Conservation (phyloP, 2,888 invertebrate genomes). For the Amiota communis region DNA sequence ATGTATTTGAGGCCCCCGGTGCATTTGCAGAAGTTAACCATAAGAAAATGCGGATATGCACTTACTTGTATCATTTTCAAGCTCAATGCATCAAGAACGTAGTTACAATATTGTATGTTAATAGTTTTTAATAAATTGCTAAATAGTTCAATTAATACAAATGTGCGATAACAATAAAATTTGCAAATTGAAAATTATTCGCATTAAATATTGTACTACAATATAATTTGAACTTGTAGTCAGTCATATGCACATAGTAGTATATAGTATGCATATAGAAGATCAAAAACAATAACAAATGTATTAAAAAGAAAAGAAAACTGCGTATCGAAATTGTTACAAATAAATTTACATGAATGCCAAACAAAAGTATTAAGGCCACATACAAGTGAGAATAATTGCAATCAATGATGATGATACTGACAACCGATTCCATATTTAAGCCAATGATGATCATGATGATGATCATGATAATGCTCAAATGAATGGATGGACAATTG, state of each 20-base stretch:
- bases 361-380: slow-evolving; percentile 13
- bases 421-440: background rate
- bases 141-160: slow-evolving; percentile 22
- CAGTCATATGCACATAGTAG: too few relatives aligned
- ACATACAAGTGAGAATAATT: background rate
- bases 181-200: slow-evolving; percentile 12
- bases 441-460: background rate
- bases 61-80: too few relatives aligned
- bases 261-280: too few relatives aligned
- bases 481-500: too few relatives aligned
- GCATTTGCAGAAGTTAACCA: too few relatives aligned
- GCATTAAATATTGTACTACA: background rate
- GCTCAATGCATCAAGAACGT: too few relatives aligned
- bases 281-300: slow-evolving; percentile 10
- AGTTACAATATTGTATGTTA: background rate
- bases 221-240: background rate
- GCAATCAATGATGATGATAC: background rate
- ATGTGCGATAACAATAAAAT: slow-evolving; percentile 15
- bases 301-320: background rate
- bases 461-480: background rate
- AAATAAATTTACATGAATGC: slow-evolving; percentile 20
- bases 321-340: background rate
- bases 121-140: slow-evolving; percentile 27
- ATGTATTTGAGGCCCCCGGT: too few relatives aligned
- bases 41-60: too few relatives aligned